Evolutionary conservation across 2,113 vertebrate species (phyloP).

Genomic region (Nipponia nippon): DNA sequence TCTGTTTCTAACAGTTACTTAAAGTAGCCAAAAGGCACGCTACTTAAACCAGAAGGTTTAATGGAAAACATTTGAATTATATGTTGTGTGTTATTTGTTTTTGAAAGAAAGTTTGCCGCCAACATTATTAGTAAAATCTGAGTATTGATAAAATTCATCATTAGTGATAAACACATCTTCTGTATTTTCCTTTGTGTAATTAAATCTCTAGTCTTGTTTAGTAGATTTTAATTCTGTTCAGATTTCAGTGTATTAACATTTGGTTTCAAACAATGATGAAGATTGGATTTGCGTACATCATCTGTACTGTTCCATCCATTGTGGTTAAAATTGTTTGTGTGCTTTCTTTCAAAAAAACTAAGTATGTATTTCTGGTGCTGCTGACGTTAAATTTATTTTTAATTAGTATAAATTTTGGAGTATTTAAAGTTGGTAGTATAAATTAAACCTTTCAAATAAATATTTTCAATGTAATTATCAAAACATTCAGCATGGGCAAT

Average conservation of each 20-base stretch:
- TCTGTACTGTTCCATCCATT: not conserved
- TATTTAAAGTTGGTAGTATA: not conserved
- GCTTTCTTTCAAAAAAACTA: not conserved
- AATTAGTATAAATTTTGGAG: not conserved
- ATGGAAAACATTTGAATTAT: not conserved
- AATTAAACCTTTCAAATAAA: not conserved
- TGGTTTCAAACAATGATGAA: not conserved
- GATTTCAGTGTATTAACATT: not conserved
- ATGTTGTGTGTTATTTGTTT: not conserved
- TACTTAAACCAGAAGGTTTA: not conserved
- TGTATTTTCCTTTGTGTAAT: not conserved
- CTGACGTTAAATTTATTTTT: not conserved
- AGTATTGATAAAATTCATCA: not conserved
- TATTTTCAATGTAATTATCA: not conserved
- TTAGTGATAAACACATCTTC: not conserved
- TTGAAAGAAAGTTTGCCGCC: not conserved
- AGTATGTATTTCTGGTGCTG: not conserved
- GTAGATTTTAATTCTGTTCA: not conserved
- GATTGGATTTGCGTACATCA: accelerated
- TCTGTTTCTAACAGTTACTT: not conserved
- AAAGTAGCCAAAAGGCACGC: not conserved
- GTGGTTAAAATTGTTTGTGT: not conserved
- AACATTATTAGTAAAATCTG: not conserved
- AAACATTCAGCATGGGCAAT: not conserved
- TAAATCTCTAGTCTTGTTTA: not conserved